Percentiles rank a stretch among this genome's conserved stretches.
These are phyloP conservation scores for Cosmopolites sordidus DNA, from an alignment of 2,888 invertebrate genomes.

Conservation along the genomic window DNA sequence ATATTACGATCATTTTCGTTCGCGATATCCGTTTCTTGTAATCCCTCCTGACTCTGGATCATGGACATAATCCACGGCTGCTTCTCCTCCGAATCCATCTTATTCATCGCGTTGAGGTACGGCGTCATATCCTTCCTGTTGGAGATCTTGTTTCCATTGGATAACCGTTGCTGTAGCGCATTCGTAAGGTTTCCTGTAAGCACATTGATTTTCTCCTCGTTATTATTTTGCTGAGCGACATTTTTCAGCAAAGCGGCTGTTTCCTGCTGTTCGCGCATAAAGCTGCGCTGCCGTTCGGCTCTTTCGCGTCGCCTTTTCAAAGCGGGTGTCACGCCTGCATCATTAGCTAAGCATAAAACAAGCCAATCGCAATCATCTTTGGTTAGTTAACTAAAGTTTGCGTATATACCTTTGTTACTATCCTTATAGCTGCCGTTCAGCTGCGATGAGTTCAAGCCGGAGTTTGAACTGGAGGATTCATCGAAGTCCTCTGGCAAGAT, in stretches of 20 bases:
- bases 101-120: conserved; percentile 53
- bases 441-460: conserved; percentile 52
- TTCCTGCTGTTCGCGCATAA: conserved; percentile 78
- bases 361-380: neutral
- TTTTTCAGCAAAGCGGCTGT: conserved; percentile 53
- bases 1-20: conserved; percentile 54
- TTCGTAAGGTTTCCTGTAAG: conserved; percentile 56
- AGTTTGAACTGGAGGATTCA: conserved; percentile 59
- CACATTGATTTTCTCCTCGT: conserved; percentile 39
- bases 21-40: conserved; percentile 50
- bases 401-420: conserved; percentile 50
- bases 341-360: conserved; percentile 46
- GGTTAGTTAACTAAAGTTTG: no score
- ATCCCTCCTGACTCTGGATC: conserved; percentile 33
- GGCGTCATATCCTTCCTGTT: conserved; percentile 55
- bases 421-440: conserved; percentile 57
- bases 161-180: conserved; percentile 57
- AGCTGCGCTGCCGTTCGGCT: conserved; percentile 78
- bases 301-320: conserved; percentile 75
- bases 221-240: conserved; percentile 34
- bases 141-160: conserved; percentile 55
- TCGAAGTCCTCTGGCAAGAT: conserved; percentile 47
- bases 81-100: conserved; percentile 52
- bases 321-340: conserved; percentile 77
- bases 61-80: conserved; percentile 45